A percentile compares a stretch with the other conserved stretches of the same genome.
Evolutionary conservation across 2,888 invertebrate species (phyloP).

Genomic region (Dicranocentrus wangi): DNA sequence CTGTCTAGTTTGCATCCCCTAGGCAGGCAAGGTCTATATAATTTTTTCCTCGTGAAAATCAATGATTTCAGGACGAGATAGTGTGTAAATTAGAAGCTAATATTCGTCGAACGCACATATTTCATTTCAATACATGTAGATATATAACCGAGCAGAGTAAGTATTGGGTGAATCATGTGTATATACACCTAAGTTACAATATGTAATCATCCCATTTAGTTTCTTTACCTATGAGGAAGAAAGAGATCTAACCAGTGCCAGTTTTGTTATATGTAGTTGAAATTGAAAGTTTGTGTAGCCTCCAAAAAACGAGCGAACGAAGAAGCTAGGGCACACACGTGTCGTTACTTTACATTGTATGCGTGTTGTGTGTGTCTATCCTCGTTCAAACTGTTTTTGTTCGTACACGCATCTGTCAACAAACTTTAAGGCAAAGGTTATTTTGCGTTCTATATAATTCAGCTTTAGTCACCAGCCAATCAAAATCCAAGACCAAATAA

Average conservation of each 20-base stretch:
- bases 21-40: not conserved
- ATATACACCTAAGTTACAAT: too few species aligned
- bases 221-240: too few species aligned
- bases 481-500: not conserved
- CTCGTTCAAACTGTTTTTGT: not conserved
- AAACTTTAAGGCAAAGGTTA: constrained; percentile 53
- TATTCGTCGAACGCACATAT: too few species aligned
- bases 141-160: too few species aligned
- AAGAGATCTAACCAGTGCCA: not conserved
- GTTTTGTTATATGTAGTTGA: constrained; percentile 12
- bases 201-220: too few species aligned
- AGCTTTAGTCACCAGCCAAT: not conserved
- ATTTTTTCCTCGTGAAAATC: not conserved
- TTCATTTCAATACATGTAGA: too few species aligned
- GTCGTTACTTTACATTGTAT: constrained; percentile 31
- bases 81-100: too few species aligned
- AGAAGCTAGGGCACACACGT: constrained; percentile 62
- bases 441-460: not conserved
- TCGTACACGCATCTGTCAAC: constrained; percentile 28
- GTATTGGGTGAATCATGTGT: too few species aligned
- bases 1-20: too few species aligned
- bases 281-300: constrained; percentile 40
- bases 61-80: too few species aligned
- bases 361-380: not conserved
- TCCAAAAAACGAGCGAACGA: too few species aligned